Evolutionary conservation across 2,888 invertebrate species (phyloP).

Genomic region (Pycnomerus fuliginosus): DNA sequence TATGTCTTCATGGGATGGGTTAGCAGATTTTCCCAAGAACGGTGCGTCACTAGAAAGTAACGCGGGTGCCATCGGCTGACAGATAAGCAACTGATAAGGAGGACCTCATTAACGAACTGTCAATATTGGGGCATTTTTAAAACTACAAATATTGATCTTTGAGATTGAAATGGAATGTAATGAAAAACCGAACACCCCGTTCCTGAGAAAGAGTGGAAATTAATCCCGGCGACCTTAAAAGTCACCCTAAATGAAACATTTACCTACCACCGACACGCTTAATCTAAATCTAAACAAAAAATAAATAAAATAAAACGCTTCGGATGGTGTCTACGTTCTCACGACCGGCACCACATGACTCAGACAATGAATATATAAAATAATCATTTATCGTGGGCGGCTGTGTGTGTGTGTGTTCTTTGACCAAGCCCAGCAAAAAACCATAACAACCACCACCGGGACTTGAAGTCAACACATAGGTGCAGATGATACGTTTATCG

Average conservation of each 20-base stretch:
- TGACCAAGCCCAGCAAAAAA: constrained; percentile 35
- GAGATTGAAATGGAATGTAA: too few species aligned
- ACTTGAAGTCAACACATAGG: constrained; percentile 19
- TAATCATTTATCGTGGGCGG: constrained; percentile 40
- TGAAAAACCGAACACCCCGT: too few species aligned
- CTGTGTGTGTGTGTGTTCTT: constrained; percentile 34
- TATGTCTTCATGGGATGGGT: too few species aligned
- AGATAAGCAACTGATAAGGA: too few species aligned
- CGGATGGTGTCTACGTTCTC: constrained; percentile 36
- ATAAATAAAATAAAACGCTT: constrained; percentile 15
- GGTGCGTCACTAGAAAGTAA: too few species aligned
- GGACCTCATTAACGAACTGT: too few species aligned
- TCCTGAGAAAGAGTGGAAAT: too few species aligned
- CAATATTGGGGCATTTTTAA: too few species aligned
- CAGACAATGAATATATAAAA: constrained; percentile 40
- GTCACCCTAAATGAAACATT: constrained; percentile 25
- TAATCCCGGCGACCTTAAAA: constrained; percentile 22
- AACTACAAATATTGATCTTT: too few species aligned
- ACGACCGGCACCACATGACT: constrained; percentile 39
- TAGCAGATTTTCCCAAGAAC: too few species aligned
- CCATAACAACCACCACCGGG: constrained; percentile 34
- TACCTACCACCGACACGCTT: constrained; percentile 27
- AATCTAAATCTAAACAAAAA: constrained; percentile 26
- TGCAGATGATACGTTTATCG: constrained; percentile 8
- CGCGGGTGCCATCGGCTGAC: too few species aligned